Evolutionary conservation across 2,113 vertebrate genomes (phyloP), one percentile per base, ranked within the genome.

Genomic region (Dissostichus mawsoni): DNA sequence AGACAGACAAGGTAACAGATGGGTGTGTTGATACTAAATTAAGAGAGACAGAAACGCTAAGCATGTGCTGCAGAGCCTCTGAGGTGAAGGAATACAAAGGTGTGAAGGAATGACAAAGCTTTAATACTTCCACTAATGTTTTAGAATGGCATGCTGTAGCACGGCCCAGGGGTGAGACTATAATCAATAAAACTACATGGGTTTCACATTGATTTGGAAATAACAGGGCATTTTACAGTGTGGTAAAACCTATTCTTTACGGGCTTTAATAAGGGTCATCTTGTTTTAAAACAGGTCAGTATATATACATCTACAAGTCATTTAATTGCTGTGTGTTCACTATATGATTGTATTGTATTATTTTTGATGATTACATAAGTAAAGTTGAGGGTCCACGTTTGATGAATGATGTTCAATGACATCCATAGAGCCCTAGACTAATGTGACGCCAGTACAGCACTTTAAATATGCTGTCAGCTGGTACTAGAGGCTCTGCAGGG

Each of bases 1-100:
- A 45, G 47, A 73, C 57, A 74, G 41, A 14, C 9, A 29, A 55
- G 36, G 51, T 5, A 67, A 70, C 76, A 88, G 74, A 87, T 67
- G 64, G 76, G 58, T 59, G 47, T 51, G 45, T 23, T 57, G 64
- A 79, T 50, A 79, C 66, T 56, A 55, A 48, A 71, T 12, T 66
- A 45, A 25, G 41, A 13, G 18, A 71, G 56, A 74, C 59, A 64
- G 56, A 78, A 56, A 48, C 48, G 20, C n/a, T 56, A 82, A 67
- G 8, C 0, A 53, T 64, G 41, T 70, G 55, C 44, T 53, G 25
- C 50, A 47, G 45, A 53, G 25, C 56, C 8, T 68, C 17, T 53
- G 41, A 62, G 18, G 57, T 12, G 18, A 56, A 45, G 18, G 12
- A 18, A 41, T 3, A 17, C 74, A 33, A 65, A 53, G 13, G 23